Base-by-base conservation (phyloP, 2,888 invertebrate species). In the Mayetiola destructor region DNA sequence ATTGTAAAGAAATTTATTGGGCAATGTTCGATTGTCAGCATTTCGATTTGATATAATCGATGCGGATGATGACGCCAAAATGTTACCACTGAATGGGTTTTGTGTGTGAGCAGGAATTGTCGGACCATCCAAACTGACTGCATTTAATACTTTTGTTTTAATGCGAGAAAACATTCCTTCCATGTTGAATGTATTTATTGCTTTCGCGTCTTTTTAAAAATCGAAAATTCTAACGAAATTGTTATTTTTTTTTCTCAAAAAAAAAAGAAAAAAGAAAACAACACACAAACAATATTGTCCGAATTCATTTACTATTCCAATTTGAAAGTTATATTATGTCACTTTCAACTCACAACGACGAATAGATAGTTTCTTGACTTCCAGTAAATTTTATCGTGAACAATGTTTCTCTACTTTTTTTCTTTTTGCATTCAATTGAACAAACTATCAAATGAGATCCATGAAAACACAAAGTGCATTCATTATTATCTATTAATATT, bases 101-200 rank as follows among this genome's bases (percentile, higher is more conserved):
- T n/a, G n/a, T 14, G 23, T 14, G 23, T 42, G 62, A 54, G 62
- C 59, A 8, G 68, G 66, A 37, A 68, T 59, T 16, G 66, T 65
- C 20, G 67, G 66, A 59, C 75, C 72, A 60, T 76, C 71, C 23
- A 78, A 77, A 60, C 77, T 76, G 52, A 82, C 79, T 37, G 78
- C 81, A 65, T 76, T 80, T 64, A 80, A 73, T 30, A 82, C 73
- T 57, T 76, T 80, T 65, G 76, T 80, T 66, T 77, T 81, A 57
- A 83, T 76, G 62, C 79, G 76, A 63, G 75, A 77, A 60, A 83
- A 76, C 82, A 83, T 82, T 48, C 48, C 48, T 48, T 48, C 48
- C 48, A 48, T 48, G 48, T 8, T 27, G 10, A n/a, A 18, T 20
- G 39, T 18, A 39, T 39, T n/a, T 10, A 16, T 2, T 42, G 21